Evolutionary conservation across 2,797 vertebrate genomes (phyloP).

Genomic region (Syngnathus acus): DNA sequence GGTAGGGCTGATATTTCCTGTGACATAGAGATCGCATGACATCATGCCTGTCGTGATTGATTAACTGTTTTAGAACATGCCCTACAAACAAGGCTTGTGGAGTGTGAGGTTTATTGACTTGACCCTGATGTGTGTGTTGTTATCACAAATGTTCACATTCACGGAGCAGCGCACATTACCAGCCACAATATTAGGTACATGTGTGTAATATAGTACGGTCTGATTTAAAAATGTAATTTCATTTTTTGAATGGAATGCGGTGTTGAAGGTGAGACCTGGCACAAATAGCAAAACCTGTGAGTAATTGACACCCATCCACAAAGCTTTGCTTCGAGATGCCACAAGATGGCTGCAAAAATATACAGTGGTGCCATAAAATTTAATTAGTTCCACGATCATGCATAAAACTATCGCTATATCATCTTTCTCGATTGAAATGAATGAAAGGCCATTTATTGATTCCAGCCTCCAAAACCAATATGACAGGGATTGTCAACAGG

Average conservation of each 20-base stretch:
- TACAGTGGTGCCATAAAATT: no score
- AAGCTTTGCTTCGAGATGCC: no score
- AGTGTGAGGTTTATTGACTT: conserved; percentile 16
- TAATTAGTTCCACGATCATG: no score
- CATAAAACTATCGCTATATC: no score
- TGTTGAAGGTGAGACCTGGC: neutral
- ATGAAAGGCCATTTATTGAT: no score
- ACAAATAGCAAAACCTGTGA: no score
- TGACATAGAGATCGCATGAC: conserved; percentile 30
- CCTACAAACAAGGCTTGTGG: conserved; percentile 17
- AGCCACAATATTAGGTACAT: neutral
- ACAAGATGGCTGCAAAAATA: no score
- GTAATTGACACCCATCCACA: no score
- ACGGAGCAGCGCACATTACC: neutral
- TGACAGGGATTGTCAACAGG: no score
- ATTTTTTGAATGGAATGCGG: neutral
- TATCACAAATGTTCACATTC: neutral
- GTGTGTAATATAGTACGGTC: neutral
- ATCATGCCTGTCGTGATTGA: conserved; percentile 28
- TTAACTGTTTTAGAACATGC: conserved; percentile 33
- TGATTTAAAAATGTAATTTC: neutral
- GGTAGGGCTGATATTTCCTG: neutral
- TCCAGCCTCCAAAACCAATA: no score
- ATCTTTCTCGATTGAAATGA: no score
- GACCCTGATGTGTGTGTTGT: conserved; percentile 12